phyloP scores from a whole-genome alignment of 2,888 invertebrate species.

The Yponomeuta evonymella region DNA sequence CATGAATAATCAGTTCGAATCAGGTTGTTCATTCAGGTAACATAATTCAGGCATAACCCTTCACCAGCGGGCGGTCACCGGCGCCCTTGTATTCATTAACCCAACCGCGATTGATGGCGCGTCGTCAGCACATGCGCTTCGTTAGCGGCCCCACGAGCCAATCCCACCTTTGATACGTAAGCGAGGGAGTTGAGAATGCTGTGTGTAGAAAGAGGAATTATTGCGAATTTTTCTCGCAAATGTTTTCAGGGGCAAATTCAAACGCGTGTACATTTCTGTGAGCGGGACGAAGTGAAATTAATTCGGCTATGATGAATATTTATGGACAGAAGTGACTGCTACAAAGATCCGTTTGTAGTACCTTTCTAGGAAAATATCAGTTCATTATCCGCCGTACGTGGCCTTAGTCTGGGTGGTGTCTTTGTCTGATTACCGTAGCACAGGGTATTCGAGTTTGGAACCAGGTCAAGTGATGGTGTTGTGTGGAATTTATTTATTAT shows the following conservation, averaged over 20 bases:
- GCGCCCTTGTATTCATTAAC: slow-evolving; percentile 12
- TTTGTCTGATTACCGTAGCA: too few species aligned
- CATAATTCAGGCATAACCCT: neutral
- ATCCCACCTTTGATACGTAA: slow-evolving; percentile 35
- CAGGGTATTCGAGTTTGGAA: too few species aligned
- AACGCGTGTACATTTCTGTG: neutral
- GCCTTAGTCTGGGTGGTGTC: too few species aligned
- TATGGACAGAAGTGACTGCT: too few species aligned
- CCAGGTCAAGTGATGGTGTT: too few species aligned
- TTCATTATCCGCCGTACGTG: too few species aligned
- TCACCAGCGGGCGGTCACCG: neutral
- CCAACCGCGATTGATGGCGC: slow-evolving; percentile 14
- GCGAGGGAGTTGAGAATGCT: neutral
- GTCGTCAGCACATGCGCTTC: slow-evolving; percentile 35
- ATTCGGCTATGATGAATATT: neutral
- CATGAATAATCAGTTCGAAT: too few species aligned
- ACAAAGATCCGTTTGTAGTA: too few species aligned
- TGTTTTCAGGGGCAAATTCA: neutral
- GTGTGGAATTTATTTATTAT: too few species aligned
- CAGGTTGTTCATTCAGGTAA: neutral
- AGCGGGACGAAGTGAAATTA: neutral
- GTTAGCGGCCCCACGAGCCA: slow-evolving; percentile 44
- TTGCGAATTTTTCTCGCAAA: neutral
- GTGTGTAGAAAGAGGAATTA: neutral
- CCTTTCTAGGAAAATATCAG: too few species aligned